Conservation (phyloP, 1,140 invertebrate genomes). For the Euura saliciscinereae region DNA sequence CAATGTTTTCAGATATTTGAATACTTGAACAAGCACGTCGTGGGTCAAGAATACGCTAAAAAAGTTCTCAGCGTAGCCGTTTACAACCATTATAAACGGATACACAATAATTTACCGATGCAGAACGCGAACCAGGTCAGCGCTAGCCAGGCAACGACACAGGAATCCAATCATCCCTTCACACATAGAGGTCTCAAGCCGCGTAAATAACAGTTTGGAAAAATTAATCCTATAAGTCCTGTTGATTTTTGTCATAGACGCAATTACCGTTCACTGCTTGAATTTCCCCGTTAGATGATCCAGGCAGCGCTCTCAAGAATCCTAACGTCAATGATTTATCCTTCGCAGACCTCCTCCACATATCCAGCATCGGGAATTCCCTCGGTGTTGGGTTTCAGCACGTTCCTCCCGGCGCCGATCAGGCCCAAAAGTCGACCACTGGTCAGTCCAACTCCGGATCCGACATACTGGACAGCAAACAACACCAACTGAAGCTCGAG, state of each 20-base stretch:
- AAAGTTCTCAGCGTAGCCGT: slow-evolving; percentile 98
- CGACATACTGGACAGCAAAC: slow-evolving; percentile 85
- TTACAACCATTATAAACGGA: slow-evolving; percentile 98
- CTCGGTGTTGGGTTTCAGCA: slow-evolving; percentile 57
- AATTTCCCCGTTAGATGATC: slow-evolving; percentile 9
- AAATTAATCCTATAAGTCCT: neutral
- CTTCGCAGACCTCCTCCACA: slow-evolving; percentile 79
- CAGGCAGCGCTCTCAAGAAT: neutral
- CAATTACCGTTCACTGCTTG: neutral
- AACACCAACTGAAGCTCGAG: slow-evolving; percentile 88
- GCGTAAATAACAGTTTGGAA: slow-evolving; percentile 51
- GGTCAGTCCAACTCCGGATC: slow-evolving; percentile 64
- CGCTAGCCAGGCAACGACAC: slow-evolving; percentile 63
- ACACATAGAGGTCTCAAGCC: slow-evolving; percentile 73
- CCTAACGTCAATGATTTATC: neutral
- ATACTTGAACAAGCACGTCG: slow-evolving; percentile 93
- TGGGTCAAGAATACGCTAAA: slow-evolving; percentile 98
- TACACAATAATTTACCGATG: slow-evolving; percentile 89
- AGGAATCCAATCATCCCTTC: slow-evolving; percentile 72
- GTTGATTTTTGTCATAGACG: neutral
- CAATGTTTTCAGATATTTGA: slow-evolving; percentile 80
- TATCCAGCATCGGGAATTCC: slow-evolving; percentile 78
- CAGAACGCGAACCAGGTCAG: slow-evolving; percentile 53
- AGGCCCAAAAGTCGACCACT: slow-evolving; percentile 38
- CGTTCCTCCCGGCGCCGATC: slow-evolving; percentile 39